phyloP scores from a whole-genome alignment of 2,888 invertebrate genomes.

The Piscicola geometra region DNA sequence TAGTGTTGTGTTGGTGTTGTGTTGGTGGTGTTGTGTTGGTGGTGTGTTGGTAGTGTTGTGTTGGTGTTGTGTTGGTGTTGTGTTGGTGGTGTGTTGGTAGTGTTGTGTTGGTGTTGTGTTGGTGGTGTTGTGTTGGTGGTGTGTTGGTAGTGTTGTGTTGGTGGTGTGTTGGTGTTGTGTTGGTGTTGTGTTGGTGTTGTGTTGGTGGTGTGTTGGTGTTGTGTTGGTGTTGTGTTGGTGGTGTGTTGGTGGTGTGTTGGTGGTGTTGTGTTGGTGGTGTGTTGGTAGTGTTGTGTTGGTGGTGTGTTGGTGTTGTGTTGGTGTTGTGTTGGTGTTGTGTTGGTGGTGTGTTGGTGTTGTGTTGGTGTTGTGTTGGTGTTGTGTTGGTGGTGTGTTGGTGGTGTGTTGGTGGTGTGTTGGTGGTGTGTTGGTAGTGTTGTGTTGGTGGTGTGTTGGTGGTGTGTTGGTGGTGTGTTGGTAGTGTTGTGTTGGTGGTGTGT shows the following conservation, averaged over 20 bases:
- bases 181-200: background rate
- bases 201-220: background rate
- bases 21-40: background rate
- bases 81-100: background rate
- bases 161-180: no score
- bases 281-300: background rate
- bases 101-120: conserved; percentile 3
- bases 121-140: background rate
- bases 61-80: no score
- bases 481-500: background rate
- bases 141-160: no score
- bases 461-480: background rate
- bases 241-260: no score
- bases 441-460: background rate
- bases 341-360: no score
- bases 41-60: background rate
- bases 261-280: background rate
- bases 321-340: background rate
- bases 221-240: background rate
- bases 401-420: background rate
- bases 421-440: no score
- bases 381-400: background rate
- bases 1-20: background rate
- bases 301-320: background rate
- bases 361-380: background rate